phyloP scores from a whole-genome alignment of 2,113 vertebrate species.

The Microtus pennsylvanicus region DNA sequence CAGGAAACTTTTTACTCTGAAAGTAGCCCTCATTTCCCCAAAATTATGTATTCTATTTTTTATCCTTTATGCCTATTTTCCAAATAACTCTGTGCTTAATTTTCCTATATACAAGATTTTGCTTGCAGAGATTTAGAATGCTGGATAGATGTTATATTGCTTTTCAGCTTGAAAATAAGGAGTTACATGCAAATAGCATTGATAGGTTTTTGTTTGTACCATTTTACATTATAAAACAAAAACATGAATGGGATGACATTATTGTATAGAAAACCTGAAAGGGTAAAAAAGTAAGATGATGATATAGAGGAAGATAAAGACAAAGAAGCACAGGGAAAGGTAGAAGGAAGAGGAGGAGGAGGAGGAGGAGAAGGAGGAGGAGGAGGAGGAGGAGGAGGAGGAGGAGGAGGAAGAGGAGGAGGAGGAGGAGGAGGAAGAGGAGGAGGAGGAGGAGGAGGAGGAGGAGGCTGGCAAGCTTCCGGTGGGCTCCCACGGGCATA shows the following conservation, averaged over 20 bases:
- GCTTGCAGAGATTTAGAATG: background rate
- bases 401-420: no score
- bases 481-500: no score
- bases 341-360: no score
- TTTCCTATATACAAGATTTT: background rate
- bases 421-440: no score
- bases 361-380: no score
- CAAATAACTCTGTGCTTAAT: background rate
- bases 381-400: no score
- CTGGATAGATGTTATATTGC: background rate
- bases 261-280: background rate
- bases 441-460: no score
- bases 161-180: background rate
- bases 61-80: background rate
- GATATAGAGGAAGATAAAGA: no score
- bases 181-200: background rate
- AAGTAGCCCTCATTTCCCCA: fast-evolving
- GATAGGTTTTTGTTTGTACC: background rate
- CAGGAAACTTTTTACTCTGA: background rate
- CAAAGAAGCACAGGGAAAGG: no score
- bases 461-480: no score
- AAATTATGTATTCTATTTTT: slow-evolving; percentile 7
- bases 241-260: background rate
- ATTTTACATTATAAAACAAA: background rate
- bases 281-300: no score